Base-by-base conservation (phyloP, 2,113 vertebrate species). In the Dolichotis patagonum region DNA sequence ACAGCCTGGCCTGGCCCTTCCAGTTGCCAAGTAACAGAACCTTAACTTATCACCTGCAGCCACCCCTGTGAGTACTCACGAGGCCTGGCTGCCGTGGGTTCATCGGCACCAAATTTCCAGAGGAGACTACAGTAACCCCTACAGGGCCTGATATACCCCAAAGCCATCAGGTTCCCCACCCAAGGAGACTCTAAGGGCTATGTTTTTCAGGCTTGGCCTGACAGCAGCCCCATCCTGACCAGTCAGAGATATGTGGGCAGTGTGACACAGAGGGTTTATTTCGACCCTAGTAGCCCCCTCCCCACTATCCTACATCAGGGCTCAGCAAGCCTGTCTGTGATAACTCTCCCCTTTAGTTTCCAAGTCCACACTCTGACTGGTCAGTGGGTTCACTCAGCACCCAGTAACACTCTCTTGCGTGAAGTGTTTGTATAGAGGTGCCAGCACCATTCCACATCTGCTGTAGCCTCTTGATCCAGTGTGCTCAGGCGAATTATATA, bases 401-500 rank as follows among this genome's bases (percentile, higher is more conserved):
- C 99, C 43, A 99, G 99, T 90, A 99, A 98, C 92, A 98, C 98
- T 92, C 98, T 99, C 95, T 99, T 99, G 98, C 98, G 99, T 2
- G 99, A 98, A 0, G 99, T 99, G 97, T 99, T 98, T 14, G 99
- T 99, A 30, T 99, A 99, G 0, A 99, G 98, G 20, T 99, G 99
- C 98, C 99, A 99, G 69, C 99, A 99, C 99, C 99, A 99, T 90
- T 99, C 99, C 3, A 99, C 98, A 0, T 99, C 99, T 0, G 99
- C 99, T 0, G 99, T 99, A 90, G 81, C 98, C 98, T 99, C 99
- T 1, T 99, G 99, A 63, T 99, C 99, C 98, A 99, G 96, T 0
- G 99, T 99, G 58, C 99, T 99, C 28, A 99, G 98, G 96, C 99
- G 99, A 96, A 99, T 99, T 99, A 99, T 99, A 93, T 99, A 99